Conservation (phyloP, 2,888 invertebrate genomes). For the Saturnia pavonia region DNA sequence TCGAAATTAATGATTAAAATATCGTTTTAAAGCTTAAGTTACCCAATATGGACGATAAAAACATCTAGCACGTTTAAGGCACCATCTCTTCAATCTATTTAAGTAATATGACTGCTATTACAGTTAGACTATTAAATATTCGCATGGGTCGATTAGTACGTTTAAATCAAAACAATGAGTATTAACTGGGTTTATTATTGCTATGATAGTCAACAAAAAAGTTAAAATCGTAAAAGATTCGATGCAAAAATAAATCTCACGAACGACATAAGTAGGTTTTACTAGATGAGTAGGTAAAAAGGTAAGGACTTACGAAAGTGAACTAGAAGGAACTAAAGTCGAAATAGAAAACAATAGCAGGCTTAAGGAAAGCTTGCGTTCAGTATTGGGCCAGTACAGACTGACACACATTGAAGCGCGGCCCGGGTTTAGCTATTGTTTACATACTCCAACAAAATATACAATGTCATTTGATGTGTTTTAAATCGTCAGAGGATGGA, state of each 20-base stretch:
- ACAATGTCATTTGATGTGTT: not conserved
- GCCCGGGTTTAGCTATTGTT: too few relatives aligned
- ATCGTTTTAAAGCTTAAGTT: too few relatives aligned
- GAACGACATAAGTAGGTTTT: not conserved
- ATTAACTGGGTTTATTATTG: not conserved
- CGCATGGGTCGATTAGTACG: too few relatives aligned
- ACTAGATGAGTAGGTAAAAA: not conserved
- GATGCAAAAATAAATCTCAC: not conserved
- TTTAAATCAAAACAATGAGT: not conserved
- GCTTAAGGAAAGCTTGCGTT: not conserved
- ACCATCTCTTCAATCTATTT: too few relatives aligned
- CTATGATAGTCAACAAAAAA: not conserved
- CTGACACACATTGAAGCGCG: too few relatives aligned
- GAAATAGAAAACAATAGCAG: too few relatives aligned
- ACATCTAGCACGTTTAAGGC: too few relatives aligned
- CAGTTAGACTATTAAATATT: too few relatives aligned
- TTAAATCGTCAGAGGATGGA: not conserved
- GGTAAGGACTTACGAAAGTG: not conserved
- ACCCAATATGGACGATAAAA: too few relatives aligned
- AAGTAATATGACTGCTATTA: too few relatives aligned
- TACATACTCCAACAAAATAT: not conserved
- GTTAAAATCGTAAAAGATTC: not conserved
- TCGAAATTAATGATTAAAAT: too few relatives aligned
- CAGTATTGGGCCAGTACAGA: not conserved
- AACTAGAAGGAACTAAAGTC: not conserved